phyloP scores from a whole-genome alignment of 2,113 vertebrate genomes.

The Nycticryphes semicollaris region DNA sequence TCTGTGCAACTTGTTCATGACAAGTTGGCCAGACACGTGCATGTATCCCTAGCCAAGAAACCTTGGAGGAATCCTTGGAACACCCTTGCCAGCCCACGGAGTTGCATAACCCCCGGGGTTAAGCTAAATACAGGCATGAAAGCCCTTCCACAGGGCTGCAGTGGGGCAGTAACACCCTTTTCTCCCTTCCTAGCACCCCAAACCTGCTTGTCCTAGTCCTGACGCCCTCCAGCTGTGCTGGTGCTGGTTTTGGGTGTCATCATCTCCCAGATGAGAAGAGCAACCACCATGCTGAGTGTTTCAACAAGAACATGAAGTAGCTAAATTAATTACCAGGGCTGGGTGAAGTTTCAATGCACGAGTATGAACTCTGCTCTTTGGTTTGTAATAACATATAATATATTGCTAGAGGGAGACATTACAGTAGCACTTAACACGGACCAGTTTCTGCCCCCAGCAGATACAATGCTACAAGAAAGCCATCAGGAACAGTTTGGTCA shows the following conservation, averaged over 20 bases:
- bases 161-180: not conserved
- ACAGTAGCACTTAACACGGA: not conserved
- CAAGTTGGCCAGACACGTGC: not conserved
- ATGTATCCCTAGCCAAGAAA: not conserved
- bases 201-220: not conserved
- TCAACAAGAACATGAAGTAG: not conserved
- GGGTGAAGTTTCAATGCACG: rapidly evolving
- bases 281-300: not conserved
- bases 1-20: not conserved
- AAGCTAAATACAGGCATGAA: not conserved
- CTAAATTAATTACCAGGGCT: not conserved
- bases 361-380: not conserved
- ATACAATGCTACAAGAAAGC: not conserved
- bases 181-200: not conserved
- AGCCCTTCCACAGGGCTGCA: not conserved
- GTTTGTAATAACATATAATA: not conserved
- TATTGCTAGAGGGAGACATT: not conserved
- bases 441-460: not conserved
- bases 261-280: not conserved
- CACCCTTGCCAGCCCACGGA: not conserved
- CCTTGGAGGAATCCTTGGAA: not conserved
- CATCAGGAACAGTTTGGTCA: not conserved
- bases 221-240: not conserved
- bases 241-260: not conserved
- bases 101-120: not conserved